A percentile compares a stretch with the other conserved stretches of the same genome.
These are phyloP conservation scores for Azorinus chamasolen DNA, from an alignment of 2,888 invertebrate genomes.

Conservation along the genomic window DNA sequence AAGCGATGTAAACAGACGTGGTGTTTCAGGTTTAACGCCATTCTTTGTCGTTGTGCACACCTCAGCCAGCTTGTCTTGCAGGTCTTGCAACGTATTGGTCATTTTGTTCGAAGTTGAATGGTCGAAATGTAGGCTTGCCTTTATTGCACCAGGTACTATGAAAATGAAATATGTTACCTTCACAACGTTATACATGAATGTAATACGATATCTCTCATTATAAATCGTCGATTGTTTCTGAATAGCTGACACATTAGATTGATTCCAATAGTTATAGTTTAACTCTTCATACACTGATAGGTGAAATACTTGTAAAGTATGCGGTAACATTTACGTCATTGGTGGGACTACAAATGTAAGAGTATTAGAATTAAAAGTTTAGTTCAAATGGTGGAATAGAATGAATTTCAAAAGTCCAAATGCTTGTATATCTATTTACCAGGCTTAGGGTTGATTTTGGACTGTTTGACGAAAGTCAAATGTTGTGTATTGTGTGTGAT, in stretches of 20 bases:
- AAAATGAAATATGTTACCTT: neutral
- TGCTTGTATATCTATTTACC: constrained; percentile 32
- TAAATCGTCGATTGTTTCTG: too few relatives aligned
- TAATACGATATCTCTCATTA: too few relatives aligned
- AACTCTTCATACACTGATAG: too few relatives aligned
- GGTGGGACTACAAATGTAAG: too few relatives aligned
- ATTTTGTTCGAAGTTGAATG: constrained; percentile 56
- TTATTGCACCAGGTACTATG: neutral
- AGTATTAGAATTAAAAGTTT: too few relatives aligned
- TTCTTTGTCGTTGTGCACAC: constrained; percentile 78
- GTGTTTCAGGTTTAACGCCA: constrained; percentile 86
- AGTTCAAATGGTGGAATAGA: too few relatives aligned
- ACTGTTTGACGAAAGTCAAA: constrained; percentile 74
- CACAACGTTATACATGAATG: too few relatives aligned
- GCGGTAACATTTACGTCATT: too few relatives aligned
- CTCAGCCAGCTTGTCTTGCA: constrained; percentile 68
- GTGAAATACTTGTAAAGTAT: too few relatives aligned
- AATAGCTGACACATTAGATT: too few relatives aligned
- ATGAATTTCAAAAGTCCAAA: too few relatives aligned
- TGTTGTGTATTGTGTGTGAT: constrained; percentile 86
- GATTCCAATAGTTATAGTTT: too few relatives aligned
- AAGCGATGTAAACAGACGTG: constrained; percentile 87
- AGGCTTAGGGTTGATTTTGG: constrained; percentile 37
- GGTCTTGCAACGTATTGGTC: constrained; percentile 40
- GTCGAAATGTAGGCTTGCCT: constrained; percentile 66